Evolutionary conservation across 2,113 vertebrate genomes (phyloP).

Genomic region (Alosa alosa): DNA sequence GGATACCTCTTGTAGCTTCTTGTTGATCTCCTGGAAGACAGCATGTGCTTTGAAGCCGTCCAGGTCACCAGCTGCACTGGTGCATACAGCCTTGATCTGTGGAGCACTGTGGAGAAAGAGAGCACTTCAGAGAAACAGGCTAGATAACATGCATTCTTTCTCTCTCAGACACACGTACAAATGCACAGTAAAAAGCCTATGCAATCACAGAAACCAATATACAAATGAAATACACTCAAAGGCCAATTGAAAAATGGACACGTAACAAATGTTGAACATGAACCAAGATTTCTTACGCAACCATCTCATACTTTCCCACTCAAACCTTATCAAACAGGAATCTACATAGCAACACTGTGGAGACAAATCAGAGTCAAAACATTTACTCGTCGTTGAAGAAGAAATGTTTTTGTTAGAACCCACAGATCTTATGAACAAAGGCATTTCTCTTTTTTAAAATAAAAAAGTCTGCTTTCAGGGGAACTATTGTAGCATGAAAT

Average conservation of each 20-base stretch:
- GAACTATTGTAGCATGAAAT: not conserved
- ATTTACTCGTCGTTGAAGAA: not conserved
- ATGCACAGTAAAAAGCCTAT: not conserved
- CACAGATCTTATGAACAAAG: no score
- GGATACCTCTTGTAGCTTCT: constrained; percentile 88
- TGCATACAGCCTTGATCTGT: constrained; percentile 67
- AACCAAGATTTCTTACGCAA: no score
- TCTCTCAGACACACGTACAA: not conserved
- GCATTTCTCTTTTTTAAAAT: no score
- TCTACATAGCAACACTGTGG: not conserved
- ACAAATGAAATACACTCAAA: not conserved
- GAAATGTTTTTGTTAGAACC: no score
- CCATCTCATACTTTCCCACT: no score
- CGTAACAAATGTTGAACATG: not conserved
- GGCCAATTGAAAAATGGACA: no score
- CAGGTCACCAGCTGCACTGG: constrained; percentile 65
- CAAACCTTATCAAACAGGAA: not conserved
- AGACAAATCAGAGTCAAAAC: not conserved
- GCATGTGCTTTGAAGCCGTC: constrained; percentile 87
- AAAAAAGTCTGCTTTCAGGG: not conserved
- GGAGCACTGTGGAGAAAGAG: constrained; percentile 41
- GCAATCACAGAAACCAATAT: not conserved
- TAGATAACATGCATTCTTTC: not conserved
- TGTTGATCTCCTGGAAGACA: constrained; percentile 92
- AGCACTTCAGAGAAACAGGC: not conserved